Percentiles rank a stretch among this genome's conserved stretches.
Evolutionary conservation across 1,140 invertebrate species (phyloP).

Genomic region (Stegodyphus dumicola): DNA sequence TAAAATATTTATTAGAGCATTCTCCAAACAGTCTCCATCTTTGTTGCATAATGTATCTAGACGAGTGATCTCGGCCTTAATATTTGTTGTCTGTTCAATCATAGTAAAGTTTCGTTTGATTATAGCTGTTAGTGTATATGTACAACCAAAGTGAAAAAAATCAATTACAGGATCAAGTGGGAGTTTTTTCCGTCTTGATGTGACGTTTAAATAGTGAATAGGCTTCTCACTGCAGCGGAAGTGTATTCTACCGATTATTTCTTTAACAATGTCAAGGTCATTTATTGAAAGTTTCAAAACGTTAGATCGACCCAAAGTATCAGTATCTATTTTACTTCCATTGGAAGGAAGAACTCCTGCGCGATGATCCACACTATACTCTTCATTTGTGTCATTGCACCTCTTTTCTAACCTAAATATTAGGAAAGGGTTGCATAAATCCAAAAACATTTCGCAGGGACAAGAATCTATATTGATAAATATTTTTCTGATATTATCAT

Average conservation of each 20-base stretch:
- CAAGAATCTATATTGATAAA: neutral
- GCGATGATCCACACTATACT: neutral
- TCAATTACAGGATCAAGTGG: neutral
- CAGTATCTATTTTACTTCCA: neutral
- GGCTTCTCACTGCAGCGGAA: neutral
- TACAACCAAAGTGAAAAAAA: neutral
- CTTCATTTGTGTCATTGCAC: neutral
- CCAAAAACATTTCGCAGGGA: neutral
- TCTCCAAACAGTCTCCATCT: neutral
- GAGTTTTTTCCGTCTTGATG: neutral
- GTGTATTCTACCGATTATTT: neutral
- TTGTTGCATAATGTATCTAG: neutral
- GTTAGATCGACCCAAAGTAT: constrained; percentile 5
- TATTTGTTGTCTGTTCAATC: neutral
- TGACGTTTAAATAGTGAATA: neutral
- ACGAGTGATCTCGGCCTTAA: neutral
- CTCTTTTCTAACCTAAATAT: neutral
- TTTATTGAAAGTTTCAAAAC: neutral
- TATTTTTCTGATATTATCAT: neutral
- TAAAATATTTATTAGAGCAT: neutral
- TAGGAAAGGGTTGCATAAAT: neutral
- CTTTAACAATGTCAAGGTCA: neutral
- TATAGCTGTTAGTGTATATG: constrained; percentile 1
- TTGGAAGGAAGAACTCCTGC: neutral
- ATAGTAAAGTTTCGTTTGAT: constrained; percentile 4